These are phyloP conservation scores for Nannoperca australis DNA, from an alignment of 2,797 vertebrate genomes.

Conservation along the genomic window DNA sequence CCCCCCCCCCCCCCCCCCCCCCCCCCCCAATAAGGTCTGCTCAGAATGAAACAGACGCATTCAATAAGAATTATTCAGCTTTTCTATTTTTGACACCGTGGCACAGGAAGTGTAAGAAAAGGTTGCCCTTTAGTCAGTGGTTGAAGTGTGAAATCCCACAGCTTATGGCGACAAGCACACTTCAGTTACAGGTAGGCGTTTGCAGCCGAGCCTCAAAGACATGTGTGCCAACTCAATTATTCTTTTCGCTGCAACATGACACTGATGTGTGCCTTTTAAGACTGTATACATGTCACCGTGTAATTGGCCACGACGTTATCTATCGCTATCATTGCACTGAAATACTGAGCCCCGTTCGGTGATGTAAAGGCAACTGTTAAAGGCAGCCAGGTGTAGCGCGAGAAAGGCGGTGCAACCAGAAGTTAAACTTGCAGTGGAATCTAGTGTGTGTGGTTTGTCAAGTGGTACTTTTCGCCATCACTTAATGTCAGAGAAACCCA, in stretches of 20 bases:
- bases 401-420: neutral
- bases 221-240: constrained; percentile 66
- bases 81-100: constrained; percentile 73
- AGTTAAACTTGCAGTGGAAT: neutral
- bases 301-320: constrained; percentile 50
- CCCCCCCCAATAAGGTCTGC: constrained; percentile 48
- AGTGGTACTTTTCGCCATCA: neutral
- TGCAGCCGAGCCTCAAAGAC: constrained; percentile 53
- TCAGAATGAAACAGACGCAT: constrained; percentile 58
- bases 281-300: constrained; percentile 49
- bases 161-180: constrained; percentile 64
- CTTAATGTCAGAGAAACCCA: neutral
- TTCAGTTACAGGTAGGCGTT: constrained; percentile 77
- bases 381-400: constrained; percentile 2
- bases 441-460: constrained; percentile 1
- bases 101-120: constrained; percentile 73
- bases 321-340: constrained; percentile 8
- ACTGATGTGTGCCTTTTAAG: constrained; percentile 61
- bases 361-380: constrained; percentile 23
- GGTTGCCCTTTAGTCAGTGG: constrained; percentile 76
- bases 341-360: neutral
- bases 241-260: constrained; percentile 57
- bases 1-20: too few species aligned
- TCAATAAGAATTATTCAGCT: constrained; percentile 75
- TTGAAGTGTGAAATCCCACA: constrained; percentile 77